Conservation (phyloP, 2,888 invertebrate genomes). For the Drepana falcataria region DNA sequence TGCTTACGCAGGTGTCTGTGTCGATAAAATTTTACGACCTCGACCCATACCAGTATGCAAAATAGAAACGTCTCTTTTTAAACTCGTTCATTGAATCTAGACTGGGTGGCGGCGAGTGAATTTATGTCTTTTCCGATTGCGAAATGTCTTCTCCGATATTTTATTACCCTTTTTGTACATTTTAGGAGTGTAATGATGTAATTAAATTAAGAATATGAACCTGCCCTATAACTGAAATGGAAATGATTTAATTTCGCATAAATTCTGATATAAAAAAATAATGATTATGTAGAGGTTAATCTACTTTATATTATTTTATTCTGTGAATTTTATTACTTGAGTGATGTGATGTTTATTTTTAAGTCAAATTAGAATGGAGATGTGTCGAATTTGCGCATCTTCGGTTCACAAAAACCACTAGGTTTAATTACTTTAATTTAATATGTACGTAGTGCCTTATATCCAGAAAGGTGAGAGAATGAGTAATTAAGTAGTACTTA, state of each 20-base stretch:
- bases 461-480: background rate
- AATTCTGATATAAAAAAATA: background rate
- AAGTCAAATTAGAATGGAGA: too few species aligned
- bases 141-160: conserved; percentile 18
- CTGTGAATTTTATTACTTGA: background rate
- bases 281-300: too few species aligned
- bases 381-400: too few species aligned
- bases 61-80: conserved; percentile 43
- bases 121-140: conserved; percentile 36
- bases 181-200: background rate
- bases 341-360: background rate
- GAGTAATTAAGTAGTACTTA: conserved; percentile 43
- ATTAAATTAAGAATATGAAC: background rate
- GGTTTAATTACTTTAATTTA: too few species aligned
- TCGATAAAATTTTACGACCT: conserved; percentile 72
- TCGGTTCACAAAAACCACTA: too few species aligned
- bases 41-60: conserved; percentile 62
- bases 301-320: background rate
- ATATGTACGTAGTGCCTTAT: too few species aligned
- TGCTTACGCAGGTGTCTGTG: conserved; percentile 61
- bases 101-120: conserved; percentile 64
- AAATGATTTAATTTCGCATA: background rate
- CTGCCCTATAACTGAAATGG: background rate
- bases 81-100: conserved; percentile 57
- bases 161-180: conserved; percentile 5